A percentile compares a stretch with the other conserved stretches of the same genome.
phyloP scores from a whole-genome alignment of 1,140 invertebrate genomes.

The Neoseiulus cucumeris region DNA sequence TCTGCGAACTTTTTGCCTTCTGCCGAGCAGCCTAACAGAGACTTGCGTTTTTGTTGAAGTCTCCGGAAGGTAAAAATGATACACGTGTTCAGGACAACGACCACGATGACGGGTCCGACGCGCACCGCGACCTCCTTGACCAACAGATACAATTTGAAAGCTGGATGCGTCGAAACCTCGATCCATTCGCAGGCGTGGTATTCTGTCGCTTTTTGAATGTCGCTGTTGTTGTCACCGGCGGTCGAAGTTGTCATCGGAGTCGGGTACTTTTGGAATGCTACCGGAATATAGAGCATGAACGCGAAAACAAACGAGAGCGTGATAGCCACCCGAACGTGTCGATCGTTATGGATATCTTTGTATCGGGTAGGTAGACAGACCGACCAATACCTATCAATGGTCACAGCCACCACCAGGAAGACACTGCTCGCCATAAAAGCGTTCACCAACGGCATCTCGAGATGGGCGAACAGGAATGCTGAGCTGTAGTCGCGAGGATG shows the following conservation, averaged over 20 bases:
- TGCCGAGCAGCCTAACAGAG: slow-evolving; percentile 32
- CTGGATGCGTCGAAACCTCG: slow-evolving; percentile 17
- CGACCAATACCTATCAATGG: slow-evolving; percentile 29
- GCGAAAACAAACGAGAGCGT: slow-evolving; percentile 24
- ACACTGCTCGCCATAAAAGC: slow-evolving; percentile 39
- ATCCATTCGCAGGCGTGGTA: slow-evolving; percentile 22
- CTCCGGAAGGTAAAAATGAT: slow-evolving; percentile 45
- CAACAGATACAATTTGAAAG: slow-evolving; percentile 24
- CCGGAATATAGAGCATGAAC: slow-evolving; percentile 26
- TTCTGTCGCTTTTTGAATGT: slow-evolving; percentile 7
- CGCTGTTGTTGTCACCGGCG: slow-evolving; percentile 7
- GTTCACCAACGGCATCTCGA: slow-evolving; percentile 51
- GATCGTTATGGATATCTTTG: slow-evolving; percentile 26
- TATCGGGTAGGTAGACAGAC: slow-evolving; percentile 28
- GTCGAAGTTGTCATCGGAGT: not conserved
- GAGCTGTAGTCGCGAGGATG: slow-evolving; percentile 39
- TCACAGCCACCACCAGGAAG: slow-evolving; percentile 30
- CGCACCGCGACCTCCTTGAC: slow-evolving; percentile 23
- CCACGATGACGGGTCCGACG: slow-evolving; percentile 39
- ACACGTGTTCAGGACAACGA: slow-evolving; percentile 43
- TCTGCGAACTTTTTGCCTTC: slow-evolving; percentile 36
- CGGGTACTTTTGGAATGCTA: slow-evolving; percentile 25
- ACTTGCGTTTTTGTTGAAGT: slow-evolving; percentile 40
- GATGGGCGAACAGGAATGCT: slow-evolving; percentile 48
- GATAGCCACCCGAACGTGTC: slow-evolving; percentile 25